Evolutionary conservation across 2,888 invertebrate genomes (phyloP).

Genomic region (Latrodectus hesperus): DNA sequence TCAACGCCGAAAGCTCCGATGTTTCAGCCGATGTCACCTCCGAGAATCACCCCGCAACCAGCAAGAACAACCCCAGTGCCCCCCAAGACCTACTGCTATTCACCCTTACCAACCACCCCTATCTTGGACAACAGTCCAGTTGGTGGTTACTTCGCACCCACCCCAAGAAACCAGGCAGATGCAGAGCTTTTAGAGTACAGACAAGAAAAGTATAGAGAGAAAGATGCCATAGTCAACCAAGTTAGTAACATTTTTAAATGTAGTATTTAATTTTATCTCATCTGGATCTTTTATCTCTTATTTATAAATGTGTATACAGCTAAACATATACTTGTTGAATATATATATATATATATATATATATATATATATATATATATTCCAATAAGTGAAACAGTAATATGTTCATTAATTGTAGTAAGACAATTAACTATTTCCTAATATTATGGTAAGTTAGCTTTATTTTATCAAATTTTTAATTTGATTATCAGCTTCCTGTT

Average conservation of each 20-base stretch:
- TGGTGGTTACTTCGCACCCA: constrained; percentile 33
- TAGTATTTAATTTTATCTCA: neutral
- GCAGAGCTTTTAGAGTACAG: constrained; percentile 43
- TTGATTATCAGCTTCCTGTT: no score
- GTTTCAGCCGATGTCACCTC: constrained; percentile 63
- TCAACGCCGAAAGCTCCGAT: constrained; percentile 32
- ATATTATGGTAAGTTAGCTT: no score
- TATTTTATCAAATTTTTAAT: no score
- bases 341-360: no score
- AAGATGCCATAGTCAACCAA: constrained; percentile 58
- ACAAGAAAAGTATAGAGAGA: constrained; percentile 56
- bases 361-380: no score
- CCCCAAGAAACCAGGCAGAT: constrained; percentile 42
- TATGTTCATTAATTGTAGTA: no score
- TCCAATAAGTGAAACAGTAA: no score
- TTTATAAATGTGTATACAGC: no score
- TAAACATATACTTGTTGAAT: no score
- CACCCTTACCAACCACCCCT: constrained; percentile 53
- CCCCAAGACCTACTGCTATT: constrained; percentile 20
- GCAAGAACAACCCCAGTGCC: constrained; percentile 21
- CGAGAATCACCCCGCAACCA: constrained; percentile 20
- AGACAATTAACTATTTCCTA: no score
- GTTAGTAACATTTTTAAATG: constrained; percentile 1
- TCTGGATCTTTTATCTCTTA: no score
- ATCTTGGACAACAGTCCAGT: neutral